These are phyloP conservation scores for Ranitomeya imitator DNA, from an alignment of 2,113 vertebrate species.

Conservation along the genomic window DNA sequence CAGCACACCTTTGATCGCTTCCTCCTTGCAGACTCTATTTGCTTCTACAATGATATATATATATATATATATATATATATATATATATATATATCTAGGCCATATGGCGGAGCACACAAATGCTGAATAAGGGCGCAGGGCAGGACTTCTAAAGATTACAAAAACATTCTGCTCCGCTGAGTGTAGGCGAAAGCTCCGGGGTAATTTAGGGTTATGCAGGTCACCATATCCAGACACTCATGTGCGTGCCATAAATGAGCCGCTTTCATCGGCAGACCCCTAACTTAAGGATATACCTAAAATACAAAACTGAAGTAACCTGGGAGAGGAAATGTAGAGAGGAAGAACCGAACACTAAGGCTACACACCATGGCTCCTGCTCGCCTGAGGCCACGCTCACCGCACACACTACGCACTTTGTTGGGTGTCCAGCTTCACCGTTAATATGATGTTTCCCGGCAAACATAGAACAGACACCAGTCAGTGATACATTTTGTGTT, in stretches of 20 bases:
- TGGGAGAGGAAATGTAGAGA: slow-evolving; percentile 22
- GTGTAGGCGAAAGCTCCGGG: background rate
- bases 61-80: no score
- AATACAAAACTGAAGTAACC: slow-evolving; percentile 17
- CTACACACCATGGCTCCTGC: slow-evolving; percentile 11
- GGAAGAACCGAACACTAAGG: slow-evolving; percentile 21
- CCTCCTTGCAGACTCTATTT: no score
- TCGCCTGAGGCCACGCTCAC: background rate
- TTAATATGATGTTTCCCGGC: slow-evolving; percentile 4
- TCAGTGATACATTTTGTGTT: slow-evolving; percentile 21
- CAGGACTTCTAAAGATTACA: background rate
- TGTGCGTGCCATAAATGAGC: slow-evolving; percentile 25
- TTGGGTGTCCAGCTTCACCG: slow-evolving; percentile 13
- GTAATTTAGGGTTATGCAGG: background rate
- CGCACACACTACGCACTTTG: slow-evolving; percentile 33
- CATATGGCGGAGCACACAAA: no score
- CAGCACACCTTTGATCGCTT: no score
- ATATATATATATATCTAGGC: no score
- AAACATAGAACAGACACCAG: background rate
- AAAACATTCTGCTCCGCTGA: background rate
- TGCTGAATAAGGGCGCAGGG: no score
- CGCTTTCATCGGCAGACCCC: background rate
- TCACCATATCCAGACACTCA: background rate
- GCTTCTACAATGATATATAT: no score
- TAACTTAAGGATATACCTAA: slow-evolving; percentile 9